A percentile compares a stretch with the other conserved stretches of the same genome.
Evolutionary conservation across 2,888 invertebrate genomes (phyloP).

Genomic region (Argyresthia goedartella): DNA sequence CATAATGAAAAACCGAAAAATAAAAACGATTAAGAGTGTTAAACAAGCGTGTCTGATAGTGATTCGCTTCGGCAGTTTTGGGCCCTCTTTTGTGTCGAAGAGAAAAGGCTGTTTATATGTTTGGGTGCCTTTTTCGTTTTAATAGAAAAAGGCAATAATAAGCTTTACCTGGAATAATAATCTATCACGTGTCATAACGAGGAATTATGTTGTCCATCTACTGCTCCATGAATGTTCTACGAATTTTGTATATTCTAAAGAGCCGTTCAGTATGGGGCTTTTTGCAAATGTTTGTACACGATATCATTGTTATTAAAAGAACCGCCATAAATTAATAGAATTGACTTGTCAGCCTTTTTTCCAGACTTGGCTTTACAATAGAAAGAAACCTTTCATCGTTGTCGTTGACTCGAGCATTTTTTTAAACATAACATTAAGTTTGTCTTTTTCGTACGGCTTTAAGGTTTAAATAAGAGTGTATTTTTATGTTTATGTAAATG

Average conservation of each 20-base stretch:
- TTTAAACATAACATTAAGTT: neutral
- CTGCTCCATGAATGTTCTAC: constrained; percentile 24
- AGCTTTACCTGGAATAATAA: constrained; percentile 51
- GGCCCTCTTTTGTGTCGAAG: constrained; percentile 44
- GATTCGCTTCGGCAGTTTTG: constrained; percentile 52
- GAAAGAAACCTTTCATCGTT: too few relatives aligned
- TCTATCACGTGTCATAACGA: constrained; percentile 61
- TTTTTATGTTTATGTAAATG: constrained; percentile 24
- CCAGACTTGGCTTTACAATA: too few relatives aligned
- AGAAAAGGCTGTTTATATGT: constrained; percentile 60
- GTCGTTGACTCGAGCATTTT: neutral
- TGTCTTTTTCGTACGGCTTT: neutral
- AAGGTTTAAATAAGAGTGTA: constrained; percentile 13
- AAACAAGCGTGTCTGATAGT: constrained; percentile 63
- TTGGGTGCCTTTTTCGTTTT: constrained; percentile 48
- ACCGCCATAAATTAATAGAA: constrained; percentile 22
- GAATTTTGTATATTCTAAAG: constrained; percentile 15
- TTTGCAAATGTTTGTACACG: constrained; percentile 43
- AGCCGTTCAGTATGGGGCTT: constrained; percentile 28
- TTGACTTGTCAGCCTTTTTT: constrained; percentile 24
- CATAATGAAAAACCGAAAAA: constrained; percentile 41
- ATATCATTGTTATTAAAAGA: constrained; percentile 6
- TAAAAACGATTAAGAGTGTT: constrained; percentile 63
- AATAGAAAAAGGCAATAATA: constrained; percentile 31
- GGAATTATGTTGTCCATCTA: constrained; percentile 43